Conservation (phyloP, 2,797 vertebrate species). For the Danio albolineatus region DNA sequence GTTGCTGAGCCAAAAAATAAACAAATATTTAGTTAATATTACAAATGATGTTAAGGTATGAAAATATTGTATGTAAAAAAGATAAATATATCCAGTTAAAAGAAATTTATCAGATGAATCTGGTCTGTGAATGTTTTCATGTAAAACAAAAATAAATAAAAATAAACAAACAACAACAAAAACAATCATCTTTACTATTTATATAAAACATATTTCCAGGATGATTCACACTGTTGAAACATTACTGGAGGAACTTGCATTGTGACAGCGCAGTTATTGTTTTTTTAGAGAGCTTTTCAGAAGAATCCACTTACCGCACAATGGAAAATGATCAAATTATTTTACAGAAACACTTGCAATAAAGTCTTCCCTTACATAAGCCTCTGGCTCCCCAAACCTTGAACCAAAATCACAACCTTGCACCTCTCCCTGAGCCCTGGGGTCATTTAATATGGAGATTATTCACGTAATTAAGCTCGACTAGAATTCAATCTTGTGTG, state of each 20-base stretch:
- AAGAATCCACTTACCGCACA: background rate
- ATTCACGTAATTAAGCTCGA: constrained; percentile 40
- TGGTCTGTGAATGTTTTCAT: no score
- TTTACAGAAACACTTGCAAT: constrained; percentile 18
- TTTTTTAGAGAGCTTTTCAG: background rate
- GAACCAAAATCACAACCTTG: constrained; percentile 27
- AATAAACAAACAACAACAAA: no score
- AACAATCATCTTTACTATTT: background rate
- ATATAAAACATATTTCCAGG: background rate
- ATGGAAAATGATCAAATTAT: background rate
- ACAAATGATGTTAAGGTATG: no score
- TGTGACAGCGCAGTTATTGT: constrained; percentile 12
- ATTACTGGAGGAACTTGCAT: background rate
- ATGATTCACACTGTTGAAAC: background rate
- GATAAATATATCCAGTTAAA: no score
- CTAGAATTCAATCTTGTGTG: constrained; percentile 32
- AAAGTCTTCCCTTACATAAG: background rate
- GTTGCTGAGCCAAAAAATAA: no score
- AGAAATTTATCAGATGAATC: no score
- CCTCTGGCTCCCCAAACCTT: constrained; percentile 4
- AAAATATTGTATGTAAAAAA: no score
- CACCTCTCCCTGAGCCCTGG: constrained; percentile 34
- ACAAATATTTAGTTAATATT: no score
- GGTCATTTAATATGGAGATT: constrained; percentile 54
- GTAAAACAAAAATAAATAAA: no score